Conservation (phyloP, 1,140 invertebrate genomes). For the Capitella teleta region DNA sequence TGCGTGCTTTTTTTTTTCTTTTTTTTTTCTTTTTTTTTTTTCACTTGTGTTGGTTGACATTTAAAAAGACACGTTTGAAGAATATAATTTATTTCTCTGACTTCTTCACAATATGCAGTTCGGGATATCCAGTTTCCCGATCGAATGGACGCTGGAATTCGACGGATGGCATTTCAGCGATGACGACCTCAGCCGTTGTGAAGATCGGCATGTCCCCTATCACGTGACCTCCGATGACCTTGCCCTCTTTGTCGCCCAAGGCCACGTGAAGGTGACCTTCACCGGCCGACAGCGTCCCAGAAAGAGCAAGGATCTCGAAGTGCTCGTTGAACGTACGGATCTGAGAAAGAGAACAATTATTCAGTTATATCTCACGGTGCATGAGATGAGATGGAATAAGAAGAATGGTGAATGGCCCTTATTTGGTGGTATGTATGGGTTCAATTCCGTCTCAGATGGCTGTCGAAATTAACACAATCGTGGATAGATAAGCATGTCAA, state of each 20-base stretch:
- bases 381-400: not conserved
- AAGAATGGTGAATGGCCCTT: too few relatives aligned
- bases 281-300: constrained; percentile 38
- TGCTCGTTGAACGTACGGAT: constrained; percentile 27
- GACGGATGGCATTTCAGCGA: constrained; percentile 31
- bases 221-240: constrained; percentile 43
- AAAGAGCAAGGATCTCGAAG: constrained; percentile 42
- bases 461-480: too few relatives aligned
- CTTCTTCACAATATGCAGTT: constrained; percentile 27
- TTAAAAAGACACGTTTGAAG: too few relatives aligned
- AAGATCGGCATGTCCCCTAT: constrained; percentile 40
- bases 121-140: constrained; percentile 30
- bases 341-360: constrained; percentile 15
- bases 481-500: too few relatives aligned
- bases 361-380: not conserved
- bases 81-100: too few relatives aligned
- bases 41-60: too few relatives aligned
- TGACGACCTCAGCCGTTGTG: constrained; percentile 43
- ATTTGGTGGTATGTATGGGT: too few relatives aligned
- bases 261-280: constrained; percentile 39
- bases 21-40: too few relatives aligned
- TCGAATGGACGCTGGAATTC: constrained; percentile 31
- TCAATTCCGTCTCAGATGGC: too few relatives aligned
- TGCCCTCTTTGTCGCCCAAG: constrained; percentile 34
- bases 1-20: too few relatives aligned